Percentiles rank a stretch among this genome's conserved stretches.
Conservation (phyloP, 2,113 vertebrate species). For the Reinhardtius hippoglossoides region DNA sequence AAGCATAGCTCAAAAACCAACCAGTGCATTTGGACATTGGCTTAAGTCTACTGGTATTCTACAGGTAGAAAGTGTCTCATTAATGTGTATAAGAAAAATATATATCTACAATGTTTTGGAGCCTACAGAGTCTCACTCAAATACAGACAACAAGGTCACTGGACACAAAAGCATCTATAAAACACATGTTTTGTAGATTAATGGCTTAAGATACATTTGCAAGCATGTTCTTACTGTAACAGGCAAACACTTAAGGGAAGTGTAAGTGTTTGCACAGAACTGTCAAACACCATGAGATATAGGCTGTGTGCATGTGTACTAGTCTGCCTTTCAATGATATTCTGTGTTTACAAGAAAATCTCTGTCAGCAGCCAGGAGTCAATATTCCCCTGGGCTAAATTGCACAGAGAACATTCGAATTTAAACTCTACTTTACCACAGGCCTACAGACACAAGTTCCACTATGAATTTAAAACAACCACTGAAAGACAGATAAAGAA, state of each 20-base stretch:
- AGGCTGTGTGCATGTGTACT: background rate
- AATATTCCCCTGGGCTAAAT: slow-evolving; percentile 31
- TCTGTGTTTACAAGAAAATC: slow-evolving; percentile 30
- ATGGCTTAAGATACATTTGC: background rate
- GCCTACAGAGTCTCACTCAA: background rate
- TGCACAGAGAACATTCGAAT: slow-evolving; percentile 17
- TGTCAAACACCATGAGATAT: background rate
- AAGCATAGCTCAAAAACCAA: background rate
- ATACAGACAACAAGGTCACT: background rate
- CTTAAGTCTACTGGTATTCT: background rate
- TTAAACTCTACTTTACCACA: slow-evolving; percentile 29
- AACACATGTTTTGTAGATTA: background rate
- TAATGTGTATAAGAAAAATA: background rate
- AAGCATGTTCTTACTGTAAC: background rate
- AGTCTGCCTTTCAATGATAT: slow-evolving; percentile 20
- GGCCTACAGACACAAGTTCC: slow-evolving; percentile 25
- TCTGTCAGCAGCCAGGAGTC: slow-evolving; percentile 19
- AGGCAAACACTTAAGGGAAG: too few relatives aligned
- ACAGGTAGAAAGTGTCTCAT: background rate
- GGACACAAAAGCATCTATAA: background rate
- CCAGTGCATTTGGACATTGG: background rate
- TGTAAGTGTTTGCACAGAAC: background rate
- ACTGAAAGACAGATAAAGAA: slow-evolving; percentile 10
- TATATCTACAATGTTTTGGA: background rate
- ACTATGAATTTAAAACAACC: slow-evolving; percentile 38